Percentiles rank a stretch among this genome's conserved stretches.
Conservation (phyloP, 2,888 invertebrate species). For the Ligdia adustata region DNA sequence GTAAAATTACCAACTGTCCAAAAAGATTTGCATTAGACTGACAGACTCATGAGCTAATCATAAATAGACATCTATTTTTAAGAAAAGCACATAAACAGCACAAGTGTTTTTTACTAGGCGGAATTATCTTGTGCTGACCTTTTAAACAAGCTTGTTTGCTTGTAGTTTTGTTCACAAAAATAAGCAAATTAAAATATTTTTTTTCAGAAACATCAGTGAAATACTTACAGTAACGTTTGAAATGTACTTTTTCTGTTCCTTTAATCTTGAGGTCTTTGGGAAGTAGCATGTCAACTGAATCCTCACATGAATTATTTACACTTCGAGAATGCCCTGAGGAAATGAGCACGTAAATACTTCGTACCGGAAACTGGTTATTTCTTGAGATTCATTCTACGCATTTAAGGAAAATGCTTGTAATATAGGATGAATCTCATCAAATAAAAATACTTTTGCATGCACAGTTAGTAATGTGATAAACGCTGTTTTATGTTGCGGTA, state of each 20-base stretch:
- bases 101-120: too few relatives aligned
- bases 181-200: too few relatives aligned
- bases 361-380: slow-evolving; percentile 33
- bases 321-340: slow-evolving; percentile 53
- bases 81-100: too few relatives aligned
- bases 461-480: too few relatives aligned
- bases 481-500: too few relatives aligned
- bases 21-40: too few relatives aligned
- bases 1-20: too few relatives aligned
- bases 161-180: too few relatives aligned
- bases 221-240: too few relatives aligned
- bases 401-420: slow-evolving; percentile 4
- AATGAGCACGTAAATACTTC: slow-evolving; percentile 42
- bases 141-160: slow-evolving; percentile 14
- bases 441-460: too few relatives aligned
- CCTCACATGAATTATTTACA: slow-evolving; percentile 70
- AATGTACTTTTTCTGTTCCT: slow-evolving; percentile 49
- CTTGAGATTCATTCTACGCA: slow-evolving; percentile 4
- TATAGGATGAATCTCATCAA: slow-evolving; percentile 8
- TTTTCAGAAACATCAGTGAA: slow-evolving; percentile 37
- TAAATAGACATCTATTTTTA: too few relatives aligned
- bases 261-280: slow-evolving; percentile 54
- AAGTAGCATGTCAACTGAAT: slow-evolving; percentile 63
- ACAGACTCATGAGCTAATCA: too few relatives aligned
- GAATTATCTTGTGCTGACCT: slow-evolving; percentile 4